These are phyloP conservation scores for Acronicta leporina DNA, from an alignment of 2,888 invertebrate genomes.

Conservation along the genomic window DNA sequence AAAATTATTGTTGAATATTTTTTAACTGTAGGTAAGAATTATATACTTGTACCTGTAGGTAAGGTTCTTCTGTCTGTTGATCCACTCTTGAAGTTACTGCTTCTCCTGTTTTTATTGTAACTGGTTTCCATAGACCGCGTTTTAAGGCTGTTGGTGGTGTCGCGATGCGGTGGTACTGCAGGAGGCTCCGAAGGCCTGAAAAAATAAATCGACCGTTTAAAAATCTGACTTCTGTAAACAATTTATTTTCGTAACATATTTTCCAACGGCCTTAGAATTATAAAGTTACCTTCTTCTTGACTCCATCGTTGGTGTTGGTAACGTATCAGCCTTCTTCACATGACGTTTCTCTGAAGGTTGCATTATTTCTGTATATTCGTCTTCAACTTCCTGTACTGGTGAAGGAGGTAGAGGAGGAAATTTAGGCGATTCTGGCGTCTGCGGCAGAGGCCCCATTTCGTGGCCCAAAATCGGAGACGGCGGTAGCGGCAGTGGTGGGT, in stretches of 20 bases:
- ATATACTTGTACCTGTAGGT: slow-evolving; percentile 91
- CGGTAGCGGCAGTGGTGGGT: slow-evolving; percentile 81
- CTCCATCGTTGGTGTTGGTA: slow-evolving; percentile 87
- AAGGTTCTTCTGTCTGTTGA: slow-evolving; percentile 92
- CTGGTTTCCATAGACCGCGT: slow-evolving; percentile 96
- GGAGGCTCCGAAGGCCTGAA: slow-evolving; percentile 90
- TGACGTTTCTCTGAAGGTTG: slow-evolving; percentile 85
- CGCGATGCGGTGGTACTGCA: slow-evolving; percentile 93
- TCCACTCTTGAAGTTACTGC: slow-evolving; percentile 88
- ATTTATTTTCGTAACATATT: background rate
- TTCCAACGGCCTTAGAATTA: too few relatives aligned
- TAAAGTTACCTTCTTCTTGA: slow-evolving; percentile 78
- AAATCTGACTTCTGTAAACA: background rate
- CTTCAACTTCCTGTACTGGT: slow-evolving; percentile 94
- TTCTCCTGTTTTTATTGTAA: slow-evolving; percentile 90
- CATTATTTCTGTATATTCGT: slow-evolving; percentile 92
- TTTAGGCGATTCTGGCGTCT: slow-evolving; percentile 85
- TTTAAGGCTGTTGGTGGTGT: slow-evolving; percentile 92
- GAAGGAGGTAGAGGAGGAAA: slow-evolving; percentile 95
- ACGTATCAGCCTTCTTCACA: slow-evolving; percentile 86
- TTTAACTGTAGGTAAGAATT: slow-evolving; percentile 92
- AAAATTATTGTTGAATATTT: too few relatives aligned
- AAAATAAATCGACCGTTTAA: slow-evolving; percentile 1
- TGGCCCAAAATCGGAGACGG: slow-evolving; percentile 80
- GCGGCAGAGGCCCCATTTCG: slow-evolving; percentile 84